phyloP scores from a whole-genome alignment of 2,113 vertebrate genomes.

The Phoenicopterus ruber region DNA sequence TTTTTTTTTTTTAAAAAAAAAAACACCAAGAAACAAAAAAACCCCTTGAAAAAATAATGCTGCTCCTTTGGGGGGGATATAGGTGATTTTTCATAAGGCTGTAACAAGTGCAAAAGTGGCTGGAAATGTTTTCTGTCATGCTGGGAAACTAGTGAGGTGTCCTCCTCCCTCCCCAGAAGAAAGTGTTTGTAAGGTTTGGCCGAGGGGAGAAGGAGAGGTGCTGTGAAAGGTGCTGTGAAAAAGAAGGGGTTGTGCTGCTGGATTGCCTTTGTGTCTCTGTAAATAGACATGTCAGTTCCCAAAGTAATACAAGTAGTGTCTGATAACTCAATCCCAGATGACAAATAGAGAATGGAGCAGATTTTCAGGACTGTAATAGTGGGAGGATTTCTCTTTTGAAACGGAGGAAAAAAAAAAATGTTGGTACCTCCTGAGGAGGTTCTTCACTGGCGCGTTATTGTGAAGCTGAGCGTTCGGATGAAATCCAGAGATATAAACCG shows the following conservation, averaged over 20 bases:
- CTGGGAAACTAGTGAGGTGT: neutral
- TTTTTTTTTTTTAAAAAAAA: neutral
- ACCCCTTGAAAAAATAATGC: neutral
- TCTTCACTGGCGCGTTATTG: neutral
- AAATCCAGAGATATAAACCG: neutral
- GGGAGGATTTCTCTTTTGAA: slow-evolving; percentile 26
- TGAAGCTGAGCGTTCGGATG: neutral
- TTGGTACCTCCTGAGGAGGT: slow-evolving; percentile 17
- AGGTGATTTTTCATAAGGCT: neutral
- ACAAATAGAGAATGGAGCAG: slow-evolving; percentile 61
- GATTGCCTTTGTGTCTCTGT: slow-evolving; percentile 74
- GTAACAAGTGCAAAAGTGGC: slow-evolving; percentile 61
- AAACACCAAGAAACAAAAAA: neutral
- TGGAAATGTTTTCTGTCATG: slow-evolving; percentile 33
- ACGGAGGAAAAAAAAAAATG: neutral
- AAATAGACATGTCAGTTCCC: slow-evolving; percentile 71
- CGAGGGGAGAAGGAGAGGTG: neutral
- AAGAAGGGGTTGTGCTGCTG: slow-evolving; percentile 1
- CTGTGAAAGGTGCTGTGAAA: neutral
- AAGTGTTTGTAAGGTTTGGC: neutral
- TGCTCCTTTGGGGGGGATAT: neutral
- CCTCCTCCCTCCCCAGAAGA: neutral
- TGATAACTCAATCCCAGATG: slow-evolving; percentile 69
- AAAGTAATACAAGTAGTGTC: slow-evolving; percentile 62
- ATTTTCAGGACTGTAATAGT: slow-evolving; percentile 29